These are phyloP conservation scores for Theretra japonica DNA, from an alignment of 2,888 invertebrate genomes.

Conservation along the genomic window DNA sequence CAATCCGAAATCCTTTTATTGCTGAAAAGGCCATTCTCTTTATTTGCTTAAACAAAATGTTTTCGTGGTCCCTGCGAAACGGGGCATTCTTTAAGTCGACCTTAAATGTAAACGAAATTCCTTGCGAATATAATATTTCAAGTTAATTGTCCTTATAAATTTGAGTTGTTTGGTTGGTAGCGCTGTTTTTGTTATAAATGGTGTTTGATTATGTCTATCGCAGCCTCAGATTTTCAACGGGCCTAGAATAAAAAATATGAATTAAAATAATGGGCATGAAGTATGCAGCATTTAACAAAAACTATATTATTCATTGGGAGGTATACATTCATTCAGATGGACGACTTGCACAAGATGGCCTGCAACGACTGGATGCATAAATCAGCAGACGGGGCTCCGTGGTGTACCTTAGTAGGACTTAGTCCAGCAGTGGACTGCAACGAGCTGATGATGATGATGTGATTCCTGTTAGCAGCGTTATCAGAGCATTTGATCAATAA, in stretches of 20 bases:
- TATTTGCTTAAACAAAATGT: conserved; percentile 22
- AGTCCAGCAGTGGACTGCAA: too few species aligned
- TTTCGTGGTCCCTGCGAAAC: conserved; percentile 11
- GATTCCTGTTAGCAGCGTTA: too few species aligned
- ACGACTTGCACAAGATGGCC: too few species aligned
- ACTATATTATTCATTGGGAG: too few species aligned
- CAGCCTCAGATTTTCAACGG: not conserved
- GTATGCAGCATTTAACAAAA: too few species aligned
- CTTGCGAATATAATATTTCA: conserved; percentile 50
- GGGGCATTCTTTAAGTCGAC: conserved; percentile 27
- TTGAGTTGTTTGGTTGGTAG: conserved; percentile 53
- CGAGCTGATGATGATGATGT: too few species aligned
- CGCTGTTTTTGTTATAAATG: conserved; percentile 52
- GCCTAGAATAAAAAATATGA: not conserved
- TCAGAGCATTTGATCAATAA: too few species aligned
- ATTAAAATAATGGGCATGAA: not conserved
- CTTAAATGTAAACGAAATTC: conserved; percentile 46
- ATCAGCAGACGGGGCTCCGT: too few species aligned
- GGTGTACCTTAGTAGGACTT: too few species aligned
- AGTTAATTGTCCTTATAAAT: conserved; percentile 57
- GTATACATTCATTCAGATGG: too few species aligned
- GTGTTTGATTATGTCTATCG: conserved; percentile 47
- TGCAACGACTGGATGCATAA: too few species aligned
- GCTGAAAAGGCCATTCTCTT: conserved; percentile 2
- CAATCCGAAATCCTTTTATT: conserved; percentile 21